Base-by-base conservation (phyloP, 2,888 invertebrate genomes). In the Argynnis bischoffii region DNA sequence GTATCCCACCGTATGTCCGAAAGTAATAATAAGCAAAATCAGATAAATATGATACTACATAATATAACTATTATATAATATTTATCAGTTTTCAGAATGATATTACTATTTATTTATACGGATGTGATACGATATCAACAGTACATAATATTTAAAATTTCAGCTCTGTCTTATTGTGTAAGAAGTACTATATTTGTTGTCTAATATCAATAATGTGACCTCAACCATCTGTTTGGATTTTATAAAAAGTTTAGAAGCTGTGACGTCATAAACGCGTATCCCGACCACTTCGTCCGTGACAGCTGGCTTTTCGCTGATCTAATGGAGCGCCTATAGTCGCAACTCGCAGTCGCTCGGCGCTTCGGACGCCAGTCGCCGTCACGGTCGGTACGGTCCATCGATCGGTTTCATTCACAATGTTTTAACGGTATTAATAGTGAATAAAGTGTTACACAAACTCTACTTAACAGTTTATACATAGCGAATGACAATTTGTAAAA, bases 401-500 rank as follows among this genome's bases (percentile, higher is more conserved):
- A 85, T 82, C 82, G 78, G 70, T 67, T 77, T 76, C 80, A 83
- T 83, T 83, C 79, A 84, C 77, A 80, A 83, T 84, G 81, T 82
- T 85, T 82, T 81, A 75, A 79, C 74, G 63, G 75, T 71, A 66
- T 71, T 69, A 71, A 26, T 26, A 70, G 78, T 76, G 73, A 77
- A 76, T 59, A 53, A n/a, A 60, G 26, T 55, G 41, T 64, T 64
- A 41, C 41, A 64, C 50, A 46, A 35, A 61, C 18, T 18, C 18
- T 59, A 47, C 41, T 47, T 57, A 21, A 46, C 21, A 47, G 47
- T 47, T 11, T 13, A n/a, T 8, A 35, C 13, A 55, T 35, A 48
- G 21, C n/a, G 21, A 21, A 57, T 57, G 21, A 57, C 35, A 11
- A 41, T 41, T 41, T 41, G 8, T 8, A 0, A 26, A 47, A 26